Evolutionary conservation across 2,888 invertebrate species (phyloP).

Genomic region (Troides oblongomaculatus): DNA sequence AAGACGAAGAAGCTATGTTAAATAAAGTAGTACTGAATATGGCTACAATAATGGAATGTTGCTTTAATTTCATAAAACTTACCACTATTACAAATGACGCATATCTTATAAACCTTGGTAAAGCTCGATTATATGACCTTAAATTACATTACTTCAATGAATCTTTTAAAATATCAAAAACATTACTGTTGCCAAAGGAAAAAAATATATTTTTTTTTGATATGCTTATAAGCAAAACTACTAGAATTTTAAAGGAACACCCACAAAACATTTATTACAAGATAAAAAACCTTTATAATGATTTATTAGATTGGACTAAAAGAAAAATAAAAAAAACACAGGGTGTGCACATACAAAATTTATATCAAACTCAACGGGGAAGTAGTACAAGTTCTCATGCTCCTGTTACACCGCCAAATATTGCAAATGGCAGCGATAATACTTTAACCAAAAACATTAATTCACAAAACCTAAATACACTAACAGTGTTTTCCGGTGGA

Average conservation of each 20-base stretch:
- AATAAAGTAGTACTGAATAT: slow-evolving; percentile 32
- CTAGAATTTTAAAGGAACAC: slow-evolving; percentile 33
- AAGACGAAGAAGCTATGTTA: slow-evolving; percentile 23
- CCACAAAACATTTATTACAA: background rate
- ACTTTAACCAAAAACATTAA: too few relatives aligned
- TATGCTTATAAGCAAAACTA: slow-evolving; percentile 40
- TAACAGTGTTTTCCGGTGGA: slow-evolving; percentile 38
- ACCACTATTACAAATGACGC: background rate
- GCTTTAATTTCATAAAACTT: background rate
- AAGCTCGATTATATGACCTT: slow-evolving; percentile 3
- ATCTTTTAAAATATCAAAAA: slow-evolving; percentile 41
- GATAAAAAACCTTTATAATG: slow-evolving; percentile 35
- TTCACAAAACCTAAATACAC: background rate
- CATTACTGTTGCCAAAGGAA: slow-evolving; percentile 46
- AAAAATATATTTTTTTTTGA: slow-evolving; percentile 40
- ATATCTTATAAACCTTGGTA: background rate
- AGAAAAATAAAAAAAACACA: slow-evolving; percentile 16
- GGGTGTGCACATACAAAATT: too few relatives aligned
- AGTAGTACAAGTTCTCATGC: too few relatives aligned
- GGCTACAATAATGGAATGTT: slow-evolving; percentile 5
- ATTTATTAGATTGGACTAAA: slow-evolving; percentile 47
- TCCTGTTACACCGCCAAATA: too few relatives aligned
- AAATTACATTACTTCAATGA: slow-evolving; percentile 44
- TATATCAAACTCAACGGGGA: too few relatives aligned
- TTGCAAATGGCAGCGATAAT: too few relatives aligned